Evolutionary conservation across 2,888 invertebrate species (phyloP).

Genomic region (Trichogramma evanescens): DNA sequence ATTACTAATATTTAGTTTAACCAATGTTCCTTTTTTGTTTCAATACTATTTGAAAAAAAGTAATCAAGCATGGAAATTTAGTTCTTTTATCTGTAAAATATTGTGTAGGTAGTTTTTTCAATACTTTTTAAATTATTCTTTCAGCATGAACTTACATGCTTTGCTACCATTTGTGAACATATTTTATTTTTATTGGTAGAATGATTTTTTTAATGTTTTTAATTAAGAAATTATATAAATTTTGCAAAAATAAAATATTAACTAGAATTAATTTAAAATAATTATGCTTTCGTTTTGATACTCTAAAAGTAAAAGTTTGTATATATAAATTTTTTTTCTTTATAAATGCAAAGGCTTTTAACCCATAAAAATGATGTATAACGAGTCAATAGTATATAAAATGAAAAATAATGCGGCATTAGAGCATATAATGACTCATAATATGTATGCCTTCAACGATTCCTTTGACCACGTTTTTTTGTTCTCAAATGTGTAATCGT

Average conservation of each 20-base stretch:
- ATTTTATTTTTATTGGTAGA: slow-evolving; percentile 16
- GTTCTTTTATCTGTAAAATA: slow-evolving; percentile 17
- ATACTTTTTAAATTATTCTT: slow-evolving; percentile 18
- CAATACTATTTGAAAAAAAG: slow-evolving; percentile 4
- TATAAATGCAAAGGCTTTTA: too few species aligned
- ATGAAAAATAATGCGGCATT: slow-evolving; percentile 17
- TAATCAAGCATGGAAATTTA: slow-evolving; percentile 5
- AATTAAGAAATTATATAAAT: slow-evolving; percentile 21
- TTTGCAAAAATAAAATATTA: slow-evolving; percentile 18
- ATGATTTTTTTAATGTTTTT: slow-evolving; percentile 16
- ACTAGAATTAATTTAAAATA: slow-evolving; percentile 6
- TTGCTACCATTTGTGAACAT: slow-evolving; percentile 3
- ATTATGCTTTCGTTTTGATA: background rate
- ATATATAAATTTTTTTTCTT: too few species aligned
- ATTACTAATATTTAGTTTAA: slow-evolving; percentile 5
- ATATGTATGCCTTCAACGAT: slow-evolving; percentile 5
- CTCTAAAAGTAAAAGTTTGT: too few species aligned
- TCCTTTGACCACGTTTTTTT: slow-evolving; percentile 1
- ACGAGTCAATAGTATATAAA: background rate
- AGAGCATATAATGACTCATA: slow-evolving; percentile 19
- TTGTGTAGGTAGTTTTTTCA: slow-evolving; percentile 15
- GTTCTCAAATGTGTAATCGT: background rate
- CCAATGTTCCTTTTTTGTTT: slow-evolving; percentile 12
- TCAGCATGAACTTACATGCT: slow-evolving; percentile 1
- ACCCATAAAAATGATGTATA: slow-evolving; percentile 12